Conservation (phyloP, 2,797 vertebrate species). For the Myotis planiceps region DNA sequence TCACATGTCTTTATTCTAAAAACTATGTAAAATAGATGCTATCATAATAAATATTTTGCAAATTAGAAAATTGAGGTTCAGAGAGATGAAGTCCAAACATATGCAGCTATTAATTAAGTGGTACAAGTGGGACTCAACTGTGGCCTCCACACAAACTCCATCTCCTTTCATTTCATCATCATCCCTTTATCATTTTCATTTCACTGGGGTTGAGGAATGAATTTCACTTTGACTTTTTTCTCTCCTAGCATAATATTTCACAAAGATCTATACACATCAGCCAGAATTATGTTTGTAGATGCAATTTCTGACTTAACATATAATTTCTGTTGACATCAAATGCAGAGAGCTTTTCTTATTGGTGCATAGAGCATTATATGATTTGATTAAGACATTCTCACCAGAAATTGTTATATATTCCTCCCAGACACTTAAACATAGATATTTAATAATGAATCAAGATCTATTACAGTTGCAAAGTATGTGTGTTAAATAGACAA, state of each 20-base stretch:
- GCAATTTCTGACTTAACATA: not conserved
- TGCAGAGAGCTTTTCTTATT: not conserved
- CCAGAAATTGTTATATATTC: not conserved
- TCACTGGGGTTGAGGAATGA: not conserved
- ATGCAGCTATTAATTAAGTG: not conserved
- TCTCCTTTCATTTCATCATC: not conserved
- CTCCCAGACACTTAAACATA: not conserved
- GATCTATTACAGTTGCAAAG: not conserved
- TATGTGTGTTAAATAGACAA: not conserved
- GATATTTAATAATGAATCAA: slow-evolving; percentile 20
- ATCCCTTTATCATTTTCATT: not conserved
- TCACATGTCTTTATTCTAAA: slow-evolving; percentile 4
- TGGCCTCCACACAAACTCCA: not conserved
- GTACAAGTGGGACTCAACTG: not conserved
- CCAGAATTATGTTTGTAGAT: not conserved
- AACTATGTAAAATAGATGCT: not conserved
- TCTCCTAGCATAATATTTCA: not conserved
- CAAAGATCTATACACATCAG: not conserved
- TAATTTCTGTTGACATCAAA: not conserved
- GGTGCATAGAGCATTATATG: not conserved
- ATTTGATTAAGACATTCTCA: not conserved
- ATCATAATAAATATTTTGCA: not conserved
- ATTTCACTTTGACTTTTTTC: not conserved
- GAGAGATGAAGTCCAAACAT: not conserved
- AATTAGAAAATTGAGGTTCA: not conserved